These are phyloP conservation scores for Nyctalus aviator DNA, from an alignment of 2,797 vertebrate genomes.

Conservation along the genomic window DNA sequence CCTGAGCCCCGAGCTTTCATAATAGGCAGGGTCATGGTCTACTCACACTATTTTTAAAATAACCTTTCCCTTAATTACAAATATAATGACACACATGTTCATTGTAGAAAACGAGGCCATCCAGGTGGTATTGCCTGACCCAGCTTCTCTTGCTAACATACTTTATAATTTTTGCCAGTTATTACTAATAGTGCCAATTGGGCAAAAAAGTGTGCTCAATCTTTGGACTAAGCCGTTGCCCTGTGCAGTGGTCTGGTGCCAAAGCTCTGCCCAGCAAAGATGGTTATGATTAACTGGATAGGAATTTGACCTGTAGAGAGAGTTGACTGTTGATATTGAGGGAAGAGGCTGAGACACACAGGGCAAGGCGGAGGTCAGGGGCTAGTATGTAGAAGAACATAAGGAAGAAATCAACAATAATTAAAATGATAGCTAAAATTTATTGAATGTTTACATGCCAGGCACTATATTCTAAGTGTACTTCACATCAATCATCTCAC, in stretches of 20 bases:
- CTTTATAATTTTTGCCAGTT: constrained; percentile 26
- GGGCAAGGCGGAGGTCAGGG: neutral
- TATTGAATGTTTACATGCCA: neutral
- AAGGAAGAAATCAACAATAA: neutral
- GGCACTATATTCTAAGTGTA: neutral
- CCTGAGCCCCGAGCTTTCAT: neutral
- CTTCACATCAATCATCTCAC: neutral
- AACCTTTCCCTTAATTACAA: constrained; percentile 51
- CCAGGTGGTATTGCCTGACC: neutral
- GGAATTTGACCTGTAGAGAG: constrained; percentile 39
- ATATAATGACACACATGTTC: neutral
- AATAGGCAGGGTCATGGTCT: neutral
- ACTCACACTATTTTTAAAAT: constrained; percentile 52
- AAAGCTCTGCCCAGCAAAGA: constrained; percentile 24
- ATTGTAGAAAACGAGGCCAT: neutral
- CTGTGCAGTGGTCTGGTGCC: neutral
- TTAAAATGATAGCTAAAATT: neutral
- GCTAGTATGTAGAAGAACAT: neutral
- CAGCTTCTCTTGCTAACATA: neutral
- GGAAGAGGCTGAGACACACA: neutral
- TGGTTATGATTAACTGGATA: constrained; percentile 56
- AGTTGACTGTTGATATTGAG: neutral
- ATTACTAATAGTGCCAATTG: neutral
- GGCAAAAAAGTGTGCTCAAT: neutral
- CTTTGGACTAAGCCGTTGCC: neutral